Percentiles rank a stretch among this genome's conserved stretches.
Conservation (phyloP, 2,797 vertebrate genomes). For the Channallabes apus region DNA sequence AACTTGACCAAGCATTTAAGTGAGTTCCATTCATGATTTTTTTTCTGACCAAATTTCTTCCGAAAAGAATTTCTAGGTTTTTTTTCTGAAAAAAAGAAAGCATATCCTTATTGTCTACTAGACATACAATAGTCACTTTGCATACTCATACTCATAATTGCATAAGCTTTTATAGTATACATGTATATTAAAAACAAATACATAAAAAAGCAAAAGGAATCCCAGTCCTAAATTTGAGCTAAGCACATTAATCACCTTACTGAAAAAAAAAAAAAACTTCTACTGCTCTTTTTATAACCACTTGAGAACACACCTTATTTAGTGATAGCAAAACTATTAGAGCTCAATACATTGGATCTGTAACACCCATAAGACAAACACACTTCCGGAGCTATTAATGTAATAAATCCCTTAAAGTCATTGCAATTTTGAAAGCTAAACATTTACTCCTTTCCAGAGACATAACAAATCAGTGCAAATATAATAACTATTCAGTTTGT, state of each 20-base stretch:
- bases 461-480: too few relatives aligned
- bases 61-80: too few relatives aligned
- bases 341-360: neutral
- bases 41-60: too few relatives aligned
- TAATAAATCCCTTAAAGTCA: too few relatives aligned
- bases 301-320: neutral
- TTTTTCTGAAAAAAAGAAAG: neutral
- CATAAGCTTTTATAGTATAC: neutral
- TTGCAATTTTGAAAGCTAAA: too few relatives aligned
- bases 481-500: too few relatives aligned
- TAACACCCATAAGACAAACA: too few relatives aligned
- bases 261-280: neutral
- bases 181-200: neutral
- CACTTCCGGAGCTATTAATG: too few relatives aligned
- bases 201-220: neutral
- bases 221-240: neutral
- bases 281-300: neutral
- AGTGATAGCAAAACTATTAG: neutral
- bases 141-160: neutral
- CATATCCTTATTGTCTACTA: neutral
- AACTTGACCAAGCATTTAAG: too few relatives aligned
- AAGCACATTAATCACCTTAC: neutral
- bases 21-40: too few relatives aligned
- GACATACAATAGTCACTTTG: neutral
- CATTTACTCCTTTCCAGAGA: too few relatives aligned